Evolutionary conservation across 2,797 vertebrate genomes (phyloP).

Genomic region (Aythya fuligula): DNA sequence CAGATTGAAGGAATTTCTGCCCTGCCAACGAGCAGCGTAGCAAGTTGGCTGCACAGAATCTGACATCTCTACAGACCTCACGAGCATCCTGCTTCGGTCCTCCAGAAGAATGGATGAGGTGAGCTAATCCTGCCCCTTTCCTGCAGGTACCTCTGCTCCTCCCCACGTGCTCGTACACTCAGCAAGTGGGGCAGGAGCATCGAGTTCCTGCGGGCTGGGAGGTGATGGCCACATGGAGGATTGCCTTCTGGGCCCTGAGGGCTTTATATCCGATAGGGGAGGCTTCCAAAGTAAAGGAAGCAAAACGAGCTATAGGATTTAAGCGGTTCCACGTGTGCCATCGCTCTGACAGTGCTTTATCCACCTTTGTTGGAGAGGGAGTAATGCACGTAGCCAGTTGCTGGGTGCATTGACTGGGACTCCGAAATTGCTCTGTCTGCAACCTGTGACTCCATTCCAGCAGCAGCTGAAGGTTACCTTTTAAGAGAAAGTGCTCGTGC

Average conservation of each 20-base stretch:
- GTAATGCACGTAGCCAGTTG: not conserved
- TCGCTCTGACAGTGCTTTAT: conserved; percentile 1
- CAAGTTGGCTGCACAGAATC: not conserved
- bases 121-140: not conserved
- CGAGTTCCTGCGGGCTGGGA: accelerated
- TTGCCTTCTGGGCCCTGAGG: not conserved
- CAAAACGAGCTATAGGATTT: not conserved
- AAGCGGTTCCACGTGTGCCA: not conserved
- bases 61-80: not conserved
- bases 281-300: not conserved
- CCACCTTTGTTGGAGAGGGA: not conserved
- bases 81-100: not conserved
- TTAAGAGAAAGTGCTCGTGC: not conserved
- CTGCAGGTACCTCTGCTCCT: not conserved
- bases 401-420: not conserved
- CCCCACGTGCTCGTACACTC: accelerated
- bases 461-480: not conserved
- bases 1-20: conserved; percentile 40
- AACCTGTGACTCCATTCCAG: not conserved
- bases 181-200: not conserved
- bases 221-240: accelerated
- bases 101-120: not conserved
- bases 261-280: not conserved
- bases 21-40: not conserved
- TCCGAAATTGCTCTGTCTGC: not conserved